These are phyloP conservation scores for Decapterus maruadsi DNA, from an alignment of 2,797 vertebrate genomes.

Conservation along the genomic window DNA sequence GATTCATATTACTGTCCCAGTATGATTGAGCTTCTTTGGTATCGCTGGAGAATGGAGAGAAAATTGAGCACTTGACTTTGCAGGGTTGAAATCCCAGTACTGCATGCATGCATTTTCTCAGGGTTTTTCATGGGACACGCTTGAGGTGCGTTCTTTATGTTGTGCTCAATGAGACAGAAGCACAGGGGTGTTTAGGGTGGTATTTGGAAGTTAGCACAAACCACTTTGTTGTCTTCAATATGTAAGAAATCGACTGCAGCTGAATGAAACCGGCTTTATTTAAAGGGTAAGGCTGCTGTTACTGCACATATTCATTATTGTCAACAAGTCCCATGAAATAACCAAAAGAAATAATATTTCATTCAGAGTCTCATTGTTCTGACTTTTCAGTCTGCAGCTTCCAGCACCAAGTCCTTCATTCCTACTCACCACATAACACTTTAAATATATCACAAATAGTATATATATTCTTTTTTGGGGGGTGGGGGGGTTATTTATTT, in stretches of 20 bases:
- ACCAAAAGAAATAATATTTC: not conserved
- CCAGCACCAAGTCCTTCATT: not conserved
- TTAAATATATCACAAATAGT: not conserved
- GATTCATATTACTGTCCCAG: slow-evolving; percentile 85
- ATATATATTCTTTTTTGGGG: not conserved
- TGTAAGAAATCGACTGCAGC: slow-evolving; percentile 17
- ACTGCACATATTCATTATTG: slow-evolving; percentile 4
- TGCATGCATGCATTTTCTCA: slow-evolving; percentile 80
- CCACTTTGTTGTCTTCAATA: slow-evolving; percentile 32
- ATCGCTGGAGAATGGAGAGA: slow-evolving; percentile 81
- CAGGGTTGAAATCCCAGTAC: slow-evolving; percentile 78
- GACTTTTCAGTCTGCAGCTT: not conserved
- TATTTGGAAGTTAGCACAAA: slow-evolving; percentile 50
- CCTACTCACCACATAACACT: not conserved
- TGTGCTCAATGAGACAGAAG: slow-evolving; percentile 60
- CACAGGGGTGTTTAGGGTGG: slow-evolving; percentile 34
- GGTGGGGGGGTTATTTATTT: not conserved
- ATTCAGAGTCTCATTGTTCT: not conserved
- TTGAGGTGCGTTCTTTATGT: slow-evolving; percentile 67
- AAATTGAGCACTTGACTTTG: slow-evolving; percentile 88
- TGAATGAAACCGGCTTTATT: slow-evolving; percentile 31
- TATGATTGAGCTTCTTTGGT: slow-evolving; percentile 88
- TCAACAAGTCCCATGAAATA: slow-evolving; percentile 2
- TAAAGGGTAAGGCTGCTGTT: not conserved
- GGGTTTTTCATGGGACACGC: slow-evolving; percentile 73